Base-by-base conservation (phyloP, 92 coral and sea anemone species). In the Virgularia gustaviana region DNA sequence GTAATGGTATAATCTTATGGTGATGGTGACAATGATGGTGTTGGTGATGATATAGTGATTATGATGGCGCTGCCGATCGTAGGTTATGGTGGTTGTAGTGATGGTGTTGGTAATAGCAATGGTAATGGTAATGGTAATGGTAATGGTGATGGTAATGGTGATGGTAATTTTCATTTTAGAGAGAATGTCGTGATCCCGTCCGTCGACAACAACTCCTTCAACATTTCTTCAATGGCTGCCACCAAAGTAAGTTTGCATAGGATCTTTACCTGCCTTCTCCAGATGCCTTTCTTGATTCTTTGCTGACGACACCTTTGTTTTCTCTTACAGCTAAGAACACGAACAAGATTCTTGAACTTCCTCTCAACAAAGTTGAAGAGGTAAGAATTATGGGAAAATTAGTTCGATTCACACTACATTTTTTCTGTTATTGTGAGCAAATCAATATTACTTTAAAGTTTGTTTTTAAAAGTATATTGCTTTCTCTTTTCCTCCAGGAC, bases 161-260 rank as follows among this genome's bases (percentile, higher is more conserved):
- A 27, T 15, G 7, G 22, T 20, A 23, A 6, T 36, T 34, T 30
- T 28, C 36, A 31, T 28, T 41, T 9, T 43, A 92, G 98, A 87
- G 87, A 45, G 71, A 56, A 28, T 91, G 88, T 53, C 91, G 95
- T 37, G 85, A 92, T 39, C 94, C 88, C n/a, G 38, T 63, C 9
- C 75, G 81, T 43, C 75, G 81, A 56, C 75, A 83, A 51, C 89
- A 89, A 35, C 67, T 92, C 54, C 56, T 89, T 61, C 67, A 82
- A 28, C 96, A 89, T 72, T 92, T 92, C 81, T 92, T 84, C 60
- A 52, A 62, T 70, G 87, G 95, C 62, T 92, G 98, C 77, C 96
- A 92, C 54, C 85, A 89, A 55, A 84, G 98, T 92, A 72, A 82
- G 96, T 70, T 15, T 0, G 30, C 13, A 44, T 22, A 52, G 28